Evolutionary conservation across 1,140 invertebrate genomes (phyloP).

Genomic region (Lycorma delicatula): DNA sequence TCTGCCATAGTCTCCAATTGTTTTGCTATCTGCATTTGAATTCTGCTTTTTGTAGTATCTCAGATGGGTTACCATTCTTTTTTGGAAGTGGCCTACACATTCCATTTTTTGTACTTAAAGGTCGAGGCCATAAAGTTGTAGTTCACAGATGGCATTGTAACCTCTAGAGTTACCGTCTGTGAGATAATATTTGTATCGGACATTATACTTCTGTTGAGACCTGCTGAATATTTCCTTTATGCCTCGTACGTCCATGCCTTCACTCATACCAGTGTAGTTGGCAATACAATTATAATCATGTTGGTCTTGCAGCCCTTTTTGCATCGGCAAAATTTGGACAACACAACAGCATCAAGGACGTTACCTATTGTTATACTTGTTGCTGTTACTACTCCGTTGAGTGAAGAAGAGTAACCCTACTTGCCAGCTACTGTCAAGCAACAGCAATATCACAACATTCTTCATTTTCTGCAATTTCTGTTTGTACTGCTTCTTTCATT

Average conservation of each 20-base stretch:
- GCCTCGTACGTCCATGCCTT: conserved; percentile 24
- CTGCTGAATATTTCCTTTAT: conserved; percentile 23
- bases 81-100: too few species aligned
- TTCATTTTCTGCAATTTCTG: conserved; percentile 8
- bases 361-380: conserved; percentile 12
- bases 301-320: conserved; percentile 2
- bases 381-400: conserved; percentile 5
- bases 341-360: conserved; percentile 1
- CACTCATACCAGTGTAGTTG: conserved; percentile 8
- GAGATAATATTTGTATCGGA: too few species aligned
- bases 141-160: too few species aligned
- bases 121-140: too few species aligned
- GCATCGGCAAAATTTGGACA: conserved; percentile 5
- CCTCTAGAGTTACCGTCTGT: too few species aligned
- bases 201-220: conserved; percentile 16
- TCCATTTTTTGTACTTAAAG: too few species aligned
- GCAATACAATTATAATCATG: conserved; percentile 7
- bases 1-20: too few species aligned
- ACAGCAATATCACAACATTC: neutral
- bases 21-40: too few species aligned
- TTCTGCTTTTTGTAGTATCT: too few species aligned
- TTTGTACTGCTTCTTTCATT: conserved; percentile 8
- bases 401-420: neutral
- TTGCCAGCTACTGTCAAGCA: conserved; percentile 14
- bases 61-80: too few species aligned